A percentile compares a stretch with the other conserved stretches of the same genome.
Conservation (phyloP, 2,113 vertebrate species). For the Neodontobutis hainanensis region DNA sequence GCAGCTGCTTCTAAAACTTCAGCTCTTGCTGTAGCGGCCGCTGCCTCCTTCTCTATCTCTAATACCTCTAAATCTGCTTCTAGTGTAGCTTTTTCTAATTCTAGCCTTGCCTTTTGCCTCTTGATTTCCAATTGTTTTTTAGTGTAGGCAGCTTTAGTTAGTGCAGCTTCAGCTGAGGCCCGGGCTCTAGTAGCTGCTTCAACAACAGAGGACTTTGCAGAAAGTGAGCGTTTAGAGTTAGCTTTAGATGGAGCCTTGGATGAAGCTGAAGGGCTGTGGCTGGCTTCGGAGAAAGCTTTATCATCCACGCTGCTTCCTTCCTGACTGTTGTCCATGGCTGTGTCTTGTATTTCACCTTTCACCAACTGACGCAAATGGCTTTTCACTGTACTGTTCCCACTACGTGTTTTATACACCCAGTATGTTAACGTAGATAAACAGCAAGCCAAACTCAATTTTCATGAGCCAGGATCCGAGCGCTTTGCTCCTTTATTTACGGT, state of each 20-base stretch:
- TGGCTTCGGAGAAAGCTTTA: neutral
- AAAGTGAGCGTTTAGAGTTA: neutral
- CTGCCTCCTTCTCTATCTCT: constrained; percentile 17
- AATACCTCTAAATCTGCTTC: constrained; percentile 20
- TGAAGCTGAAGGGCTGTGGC: too few species aligned
- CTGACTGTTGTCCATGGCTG: neutral
- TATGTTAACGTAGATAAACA: too few species aligned
- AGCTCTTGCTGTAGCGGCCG: neutral
- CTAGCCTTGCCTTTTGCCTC: constrained; percentile 17
- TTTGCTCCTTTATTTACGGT: too few species aligned
- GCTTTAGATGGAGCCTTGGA: neutral
- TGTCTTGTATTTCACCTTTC: neutral
- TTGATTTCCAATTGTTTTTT: constrained; percentile 30
- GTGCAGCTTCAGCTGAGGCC: constrained; percentile 27
- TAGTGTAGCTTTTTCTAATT: constrained; percentile 17
- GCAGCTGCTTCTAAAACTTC: constrained; percentile 27
- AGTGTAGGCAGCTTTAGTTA: neutral
- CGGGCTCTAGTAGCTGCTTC: constrained; percentile 12
- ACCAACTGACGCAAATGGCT: neutral
- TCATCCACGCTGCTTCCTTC: neutral
- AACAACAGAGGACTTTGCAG: neutral
- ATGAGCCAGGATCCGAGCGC: too few species aligned
- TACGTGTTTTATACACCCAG: too few species aligned
- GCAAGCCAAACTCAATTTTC: too few species aligned
- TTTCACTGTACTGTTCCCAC: neutral